Percentiles rank a stretch among this genome's conserved stretches.
These are phyloP conservation scores for Ianthella basta DNA, from an alignment of 37 sponge, comb jelly and placozoan genomes.

Conservation along the genomic window DNA sequence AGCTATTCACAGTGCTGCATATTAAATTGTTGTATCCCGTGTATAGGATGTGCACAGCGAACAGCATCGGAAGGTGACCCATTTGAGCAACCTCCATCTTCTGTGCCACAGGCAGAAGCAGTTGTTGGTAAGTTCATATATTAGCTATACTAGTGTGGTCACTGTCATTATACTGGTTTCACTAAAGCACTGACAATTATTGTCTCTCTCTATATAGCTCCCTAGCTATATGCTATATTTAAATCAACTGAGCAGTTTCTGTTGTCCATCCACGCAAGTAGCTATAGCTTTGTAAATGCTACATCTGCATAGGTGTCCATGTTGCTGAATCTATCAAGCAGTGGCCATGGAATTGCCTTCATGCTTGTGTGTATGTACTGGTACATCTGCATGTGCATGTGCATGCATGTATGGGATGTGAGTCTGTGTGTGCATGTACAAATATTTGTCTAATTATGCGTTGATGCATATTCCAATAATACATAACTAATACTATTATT, in stretches of 20 bases:
- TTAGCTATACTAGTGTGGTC: background rate
- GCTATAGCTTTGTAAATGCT: background rate
- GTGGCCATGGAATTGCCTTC: background rate
- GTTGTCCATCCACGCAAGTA: background rate
- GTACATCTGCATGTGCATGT: background rate
- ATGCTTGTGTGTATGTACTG: background rate
- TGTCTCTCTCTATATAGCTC: background rate
- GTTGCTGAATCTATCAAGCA: background rate
- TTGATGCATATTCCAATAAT: no score
- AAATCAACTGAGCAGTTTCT: background rate
- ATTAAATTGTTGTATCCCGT: background rate
- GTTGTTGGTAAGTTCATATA: no score
- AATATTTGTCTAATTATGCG: background rate
- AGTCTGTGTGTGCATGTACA: background rate
- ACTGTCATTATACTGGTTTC: background rate
- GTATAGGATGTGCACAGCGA: conserved; percentile 1
- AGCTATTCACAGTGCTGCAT: background rate
- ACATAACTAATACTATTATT: no score
- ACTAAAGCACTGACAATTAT: background rate
- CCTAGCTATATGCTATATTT: background rate
- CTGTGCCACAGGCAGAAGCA: background rate
- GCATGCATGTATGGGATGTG: background rate
- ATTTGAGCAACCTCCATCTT: background rate
- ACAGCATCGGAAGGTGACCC: background rate
- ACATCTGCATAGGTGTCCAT: background rate